Evolutionary conservation across 2,888 invertebrate genomes (phyloP).

Genomic region (Drosophila phalerata): DNA sequence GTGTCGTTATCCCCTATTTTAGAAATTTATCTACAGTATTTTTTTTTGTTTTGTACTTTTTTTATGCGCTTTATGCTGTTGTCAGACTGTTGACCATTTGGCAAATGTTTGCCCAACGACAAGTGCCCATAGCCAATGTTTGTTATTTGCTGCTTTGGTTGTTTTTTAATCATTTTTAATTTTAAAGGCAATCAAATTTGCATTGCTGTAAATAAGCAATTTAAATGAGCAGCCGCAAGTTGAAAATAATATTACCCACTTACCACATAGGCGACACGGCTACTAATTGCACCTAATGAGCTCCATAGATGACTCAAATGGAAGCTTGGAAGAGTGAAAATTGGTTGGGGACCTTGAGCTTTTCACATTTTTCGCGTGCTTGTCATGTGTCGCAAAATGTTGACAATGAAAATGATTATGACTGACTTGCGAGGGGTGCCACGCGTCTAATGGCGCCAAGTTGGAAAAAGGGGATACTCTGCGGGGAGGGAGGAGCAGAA

Average conservation of each 20-base stretch:
- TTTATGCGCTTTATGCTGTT: slow-evolving; percentile 35
- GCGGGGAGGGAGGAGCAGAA: neutral
- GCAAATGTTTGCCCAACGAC: slow-evolving; percentile 70
- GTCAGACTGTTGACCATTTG: slow-evolving; percentile 62
- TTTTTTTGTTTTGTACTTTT: slow-evolving; percentile 13
- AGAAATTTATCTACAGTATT: neutral
- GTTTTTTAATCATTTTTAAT: slow-evolving; percentile 63
- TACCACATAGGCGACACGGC: slow-evolving; percentile 34
- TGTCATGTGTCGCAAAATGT: slow-evolving; percentile 76
- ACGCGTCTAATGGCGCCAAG: slow-evolving; percentile 7
- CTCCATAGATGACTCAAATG: neutral
- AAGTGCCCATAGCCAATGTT: slow-evolving; percentile 71
- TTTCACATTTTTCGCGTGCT: slow-evolving; percentile 35
- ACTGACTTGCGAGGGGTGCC: slow-evolving; percentile 61
- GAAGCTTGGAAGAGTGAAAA: neutral
- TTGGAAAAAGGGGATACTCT: neutral
- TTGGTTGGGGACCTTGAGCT: neutral
- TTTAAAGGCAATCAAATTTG: slow-evolving; percentile 74
- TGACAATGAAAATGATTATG: slow-evolving; percentile 81
- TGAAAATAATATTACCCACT: slow-evolving; percentile 42
- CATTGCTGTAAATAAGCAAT: slow-evolving; percentile 75
- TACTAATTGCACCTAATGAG: slow-evolving; percentile 75
- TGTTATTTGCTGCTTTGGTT: slow-evolving; percentile 47
- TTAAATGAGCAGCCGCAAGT: slow-evolving; percentile 60
- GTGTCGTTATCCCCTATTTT: neutral